phyloP scores from a whole-genome alignment of 92 coral and sea anemone species.

The Bergia sp. region DNA sequence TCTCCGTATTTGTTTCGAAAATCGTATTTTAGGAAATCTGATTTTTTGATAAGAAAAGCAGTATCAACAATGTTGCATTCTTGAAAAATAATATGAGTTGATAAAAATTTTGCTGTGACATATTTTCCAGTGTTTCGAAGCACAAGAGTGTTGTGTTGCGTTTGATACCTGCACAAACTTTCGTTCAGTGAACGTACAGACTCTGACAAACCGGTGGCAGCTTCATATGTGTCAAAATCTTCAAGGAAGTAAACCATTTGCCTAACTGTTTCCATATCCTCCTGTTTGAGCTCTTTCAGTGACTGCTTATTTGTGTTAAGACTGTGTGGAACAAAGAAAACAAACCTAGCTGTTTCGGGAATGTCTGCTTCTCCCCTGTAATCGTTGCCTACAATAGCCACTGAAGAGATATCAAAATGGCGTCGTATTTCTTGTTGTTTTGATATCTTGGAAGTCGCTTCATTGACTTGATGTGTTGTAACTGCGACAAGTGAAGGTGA shows the following conservation, averaged over 20 bases:
- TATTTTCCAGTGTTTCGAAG: constrained; percentile 21
- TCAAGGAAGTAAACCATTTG: constrained; percentile 24
- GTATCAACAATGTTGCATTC: constrained; percentile 35
- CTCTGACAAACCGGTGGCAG: constrained; percentile 36
- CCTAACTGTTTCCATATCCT: background rate
- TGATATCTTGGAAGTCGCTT: constrained; percentile 4
- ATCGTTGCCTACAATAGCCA: constrained; percentile 33
- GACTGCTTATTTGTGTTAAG: background rate
- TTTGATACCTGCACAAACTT: constrained; percentile 32
- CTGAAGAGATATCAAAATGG: constrained; percentile 15
- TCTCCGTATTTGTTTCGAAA: constrained; percentile 26
- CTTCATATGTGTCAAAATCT: constrained; percentile 15
- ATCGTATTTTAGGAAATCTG: background rate
- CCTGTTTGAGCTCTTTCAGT: background rate
- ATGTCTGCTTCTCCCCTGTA: constrained; percentile 14
- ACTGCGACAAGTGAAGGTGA: background rate
- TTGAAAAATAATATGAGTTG: constrained; percentile 14
- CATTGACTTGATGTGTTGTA: background rate
- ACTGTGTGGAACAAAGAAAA: constrained; percentile 26
- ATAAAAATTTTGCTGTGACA: background rate
- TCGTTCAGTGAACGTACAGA: background rate
- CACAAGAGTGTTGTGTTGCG: constrained; percentile 7
- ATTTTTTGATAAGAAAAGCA: constrained; percentile 38
- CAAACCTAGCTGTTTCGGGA: background rate
- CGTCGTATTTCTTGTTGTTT: background rate